Conservation (phyloP, 2,888 invertebrate species). For the Mythimna vitellina region DNA sequence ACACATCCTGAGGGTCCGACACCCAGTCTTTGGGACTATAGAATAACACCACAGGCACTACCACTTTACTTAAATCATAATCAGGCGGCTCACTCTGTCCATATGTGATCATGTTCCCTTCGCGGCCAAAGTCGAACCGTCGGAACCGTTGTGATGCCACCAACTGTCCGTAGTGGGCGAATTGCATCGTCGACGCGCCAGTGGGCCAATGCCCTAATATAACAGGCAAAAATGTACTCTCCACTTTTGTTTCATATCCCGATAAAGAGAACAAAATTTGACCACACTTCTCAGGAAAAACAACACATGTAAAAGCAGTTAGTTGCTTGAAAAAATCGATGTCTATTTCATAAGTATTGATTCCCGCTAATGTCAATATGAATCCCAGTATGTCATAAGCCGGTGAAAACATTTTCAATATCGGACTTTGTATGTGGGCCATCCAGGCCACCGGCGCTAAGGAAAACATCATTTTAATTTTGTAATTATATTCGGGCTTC, state of each 20-base stretch:
- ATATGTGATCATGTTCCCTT: slow-evolving; percentile 81
- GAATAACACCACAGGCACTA: slow-evolving; percentile 76
- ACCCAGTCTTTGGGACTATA: slow-evolving; percentile 84
- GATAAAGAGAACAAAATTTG: slow-evolving; percentile 72
- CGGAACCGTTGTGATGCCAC: slow-evolving; percentile 78
- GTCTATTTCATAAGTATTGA: slow-evolving; percentile 70
- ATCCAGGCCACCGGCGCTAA: slow-evolving; percentile 91
- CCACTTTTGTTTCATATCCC: slow-evolving; percentile 73
- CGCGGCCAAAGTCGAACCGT: slow-evolving; percentile 76
- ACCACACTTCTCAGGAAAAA: slow-evolving; percentile 71
- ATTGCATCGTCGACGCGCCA: slow-evolving; percentile 88
- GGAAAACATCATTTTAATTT: slow-evolving; percentile 89
- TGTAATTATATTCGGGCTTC: slow-evolving; percentile 89
- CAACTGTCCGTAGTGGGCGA: slow-evolving; percentile 85
- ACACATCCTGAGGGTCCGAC: slow-evolving; percentile 87
- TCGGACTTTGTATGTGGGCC: slow-evolving; percentile 80
- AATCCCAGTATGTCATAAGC: slow-evolving; percentile 68
- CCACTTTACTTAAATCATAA: slow-evolving; percentile 75
- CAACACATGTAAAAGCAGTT: slow-evolving; percentile 70
- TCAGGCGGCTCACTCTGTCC: slow-evolving; percentile 78
- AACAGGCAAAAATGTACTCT: slow-evolving; percentile 89
- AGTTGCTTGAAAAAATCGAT: slow-evolving; percentile 74
- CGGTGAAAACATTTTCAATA: slow-evolving; percentile 77
- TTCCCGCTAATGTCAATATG: slow-evolving; percentile 61
- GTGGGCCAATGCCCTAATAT: slow-evolving; percentile 91